Conservation (phyloP, 1,140 invertebrate species). For the Pemphigus obesinymphae region DNA sequence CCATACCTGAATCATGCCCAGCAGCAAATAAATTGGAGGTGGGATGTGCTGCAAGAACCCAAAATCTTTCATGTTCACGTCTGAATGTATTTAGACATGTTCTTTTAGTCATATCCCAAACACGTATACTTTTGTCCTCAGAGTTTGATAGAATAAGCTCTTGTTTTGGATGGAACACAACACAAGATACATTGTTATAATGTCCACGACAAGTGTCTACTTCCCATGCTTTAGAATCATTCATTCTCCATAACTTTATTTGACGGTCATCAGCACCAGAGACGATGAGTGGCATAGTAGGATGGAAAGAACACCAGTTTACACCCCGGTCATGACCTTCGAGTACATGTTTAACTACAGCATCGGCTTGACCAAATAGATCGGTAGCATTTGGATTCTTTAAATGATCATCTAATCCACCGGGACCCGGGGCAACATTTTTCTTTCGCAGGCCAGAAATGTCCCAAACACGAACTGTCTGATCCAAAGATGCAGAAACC, state of each 20-base stretch:
- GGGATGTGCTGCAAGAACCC: slow-evolving; percentile 83
- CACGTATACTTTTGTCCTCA: slow-evolving; percentile 95
- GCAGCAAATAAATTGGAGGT: slow-evolving; percentile 82
- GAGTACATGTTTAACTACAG: slow-evolving; percentile 94
- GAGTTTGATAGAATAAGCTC: slow-evolving; percentile 96
- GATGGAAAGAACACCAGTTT: slow-evolving; percentile 98
- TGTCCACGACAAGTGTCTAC: slow-evolving; percentile 98
- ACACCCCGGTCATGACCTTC: slow-evolving; percentile 97
- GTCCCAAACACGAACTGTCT: slow-evolving; percentile 98
- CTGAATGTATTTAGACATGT: slow-evolving; percentile 94
- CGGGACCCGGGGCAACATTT: slow-evolving; percentile 54
- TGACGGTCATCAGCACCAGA: slow-evolving; percentile 97
- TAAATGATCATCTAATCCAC: slow-evolving; percentile 82
- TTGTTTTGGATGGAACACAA: slow-evolving; percentile 93
- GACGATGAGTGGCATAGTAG: slow-evolving; percentile 87
- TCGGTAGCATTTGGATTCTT: slow-evolving; percentile 86
- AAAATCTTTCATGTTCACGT: slow-evolving; percentile 88
- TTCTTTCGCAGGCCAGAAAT: slow-evolving; percentile 63
- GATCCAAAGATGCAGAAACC: slow-evolving; percentile 95
- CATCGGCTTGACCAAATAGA: slow-evolving; percentile 94
- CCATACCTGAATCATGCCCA: slow-evolving; percentile 93
- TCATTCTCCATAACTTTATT: slow-evolving; percentile 98
- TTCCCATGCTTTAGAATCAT: slow-evolving; percentile 98
- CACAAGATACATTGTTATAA: slow-evolving; percentile 99
- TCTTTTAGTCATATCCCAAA: slow-evolving; percentile 98